Evolutionary conservation across 2,797 vertebrate species (phyloP), one percentile per base, ranked within the genome.

Genomic region (Lithobates sylvaticus): DNA sequence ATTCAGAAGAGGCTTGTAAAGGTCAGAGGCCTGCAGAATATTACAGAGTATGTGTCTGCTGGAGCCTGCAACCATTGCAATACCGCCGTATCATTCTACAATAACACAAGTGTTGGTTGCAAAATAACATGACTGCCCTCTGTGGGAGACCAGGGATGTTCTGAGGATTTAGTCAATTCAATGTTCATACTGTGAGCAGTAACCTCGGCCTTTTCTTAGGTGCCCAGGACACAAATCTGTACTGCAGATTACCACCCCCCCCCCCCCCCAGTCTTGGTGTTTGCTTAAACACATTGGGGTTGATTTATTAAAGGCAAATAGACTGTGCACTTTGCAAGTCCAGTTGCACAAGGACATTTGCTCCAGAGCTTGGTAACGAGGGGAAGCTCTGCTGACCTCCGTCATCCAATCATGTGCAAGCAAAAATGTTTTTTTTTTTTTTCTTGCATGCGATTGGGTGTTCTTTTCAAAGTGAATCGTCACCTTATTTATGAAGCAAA

Each of bases 11-110:
- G 58, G 44, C 39, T 76, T 27, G n/a, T 27, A 67, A 72, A 67
- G 81, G 72, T 83, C 81, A 75, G 72, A 47, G 64, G 82, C 21
- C 64, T 39, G 74, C 26, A 34, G n/a, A 76, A 58, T 21, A 44
- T 75, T 75, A 73, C 32, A 27, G 10, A 5, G 26, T 69, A 42
- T 44, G 39, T 69, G 78, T 81, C 78, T 10, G 58, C 34, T 64
- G 47, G 69, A 21, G 54, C 8, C 21, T 61, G 54, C 69, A 36
- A 39, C 34, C 32, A 39, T 21, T 71, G 23, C 32, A 15, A 23
- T 18, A 39, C 32, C 36, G 7, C 27, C 7, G 7, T 70, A 34
- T 70, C 68, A 70, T 34, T 70, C 29, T 70, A 8, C 68, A 69
- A 16, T 32, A 15, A 32, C 32, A 69, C 1, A 32, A 7, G 26